These are phyloP conservation scores for Orestias chungarensis DNA, from an alignment of 2,797 vertebrate species.

Conservation along the genomic window DNA sequence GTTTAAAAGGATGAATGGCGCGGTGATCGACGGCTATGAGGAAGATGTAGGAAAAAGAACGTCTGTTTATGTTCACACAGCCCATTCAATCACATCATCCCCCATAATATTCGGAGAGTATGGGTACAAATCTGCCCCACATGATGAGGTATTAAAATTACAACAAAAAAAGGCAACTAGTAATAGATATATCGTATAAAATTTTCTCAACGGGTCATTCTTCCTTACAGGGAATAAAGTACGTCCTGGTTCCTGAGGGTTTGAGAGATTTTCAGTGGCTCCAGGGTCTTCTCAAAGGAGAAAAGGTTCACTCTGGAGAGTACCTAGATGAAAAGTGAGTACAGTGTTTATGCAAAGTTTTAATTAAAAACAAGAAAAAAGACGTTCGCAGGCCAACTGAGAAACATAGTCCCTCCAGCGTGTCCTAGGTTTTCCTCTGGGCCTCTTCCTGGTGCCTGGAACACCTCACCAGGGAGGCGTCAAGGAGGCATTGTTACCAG, in stretches of 20 bases:
- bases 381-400: too few species aligned
- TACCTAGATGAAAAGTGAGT: constrained; percentile 51
- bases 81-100: constrained; percentile 77
- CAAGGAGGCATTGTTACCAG: too few species aligned
- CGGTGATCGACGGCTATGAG: constrained; percentile 82
- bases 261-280: constrained; percentile 75
- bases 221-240: constrained; percentile 71
- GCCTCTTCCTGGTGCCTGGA: too few species aligned
- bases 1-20: constrained; percentile 83
- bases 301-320: constrained; percentile 21
- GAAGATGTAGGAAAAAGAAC: constrained; percentile 88
- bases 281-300: constrained; percentile 59
- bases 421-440: too few species aligned
- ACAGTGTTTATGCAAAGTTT: background rate
- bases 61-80: constrained; percentile 89
- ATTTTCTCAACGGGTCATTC: background rate
- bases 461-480: too few species aligned
- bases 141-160: constrained; percentile 75
- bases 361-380: background rate
- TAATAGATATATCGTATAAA: background rate
- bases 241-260: constrained; percentile 79
- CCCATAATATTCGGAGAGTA: background rate
- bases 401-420: too few species aligned
- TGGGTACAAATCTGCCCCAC: constrained; percentile 79
- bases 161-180: background rate